These are phyloP conservation scores for Thunnus thynnus DNA, from an alignment of 2,113 vertebrate species.

Conservation along the genomic window DNA sequence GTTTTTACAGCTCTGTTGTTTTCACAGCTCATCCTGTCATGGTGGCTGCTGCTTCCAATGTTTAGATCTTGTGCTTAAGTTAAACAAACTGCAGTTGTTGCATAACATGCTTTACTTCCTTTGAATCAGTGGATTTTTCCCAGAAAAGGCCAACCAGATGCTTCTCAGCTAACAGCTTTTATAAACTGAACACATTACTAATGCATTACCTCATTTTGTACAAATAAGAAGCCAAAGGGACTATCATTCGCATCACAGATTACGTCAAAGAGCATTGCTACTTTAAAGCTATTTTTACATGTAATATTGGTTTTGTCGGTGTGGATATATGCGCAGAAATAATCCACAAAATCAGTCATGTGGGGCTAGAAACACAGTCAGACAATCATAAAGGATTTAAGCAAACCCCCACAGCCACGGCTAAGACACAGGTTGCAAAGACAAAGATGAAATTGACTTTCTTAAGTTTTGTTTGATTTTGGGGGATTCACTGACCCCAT, in stretches of 20 bases:
- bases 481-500: background rate
- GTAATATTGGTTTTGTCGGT: background rate
- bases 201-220: constrained; percentile 1
- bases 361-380: background rate
- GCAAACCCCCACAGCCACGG: background rate
- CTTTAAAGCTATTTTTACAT: background rate
- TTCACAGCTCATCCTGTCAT: background rate
- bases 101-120: background rate
- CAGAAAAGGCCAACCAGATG: background rate
- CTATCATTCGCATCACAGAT: background rate
- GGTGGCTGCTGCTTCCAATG: background rate
- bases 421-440: too few species aligned
- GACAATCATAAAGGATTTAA: background rate
- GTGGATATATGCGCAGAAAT: background rate
- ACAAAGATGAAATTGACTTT: too few species aligned
- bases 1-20: background rate
- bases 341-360: background rate
- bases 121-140: background rate
- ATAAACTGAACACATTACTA: background rate
- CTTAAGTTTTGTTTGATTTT: background rate
- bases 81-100: constrained; percentile 13
- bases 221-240: background rate
- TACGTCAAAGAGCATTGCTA: background rate
- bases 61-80: background rate
- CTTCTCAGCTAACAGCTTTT: background rate